Evolutionary conservation across 2,888 invertebrate genomes (phyloP).

Genomic region (Cylloceria caligata): DNA sequence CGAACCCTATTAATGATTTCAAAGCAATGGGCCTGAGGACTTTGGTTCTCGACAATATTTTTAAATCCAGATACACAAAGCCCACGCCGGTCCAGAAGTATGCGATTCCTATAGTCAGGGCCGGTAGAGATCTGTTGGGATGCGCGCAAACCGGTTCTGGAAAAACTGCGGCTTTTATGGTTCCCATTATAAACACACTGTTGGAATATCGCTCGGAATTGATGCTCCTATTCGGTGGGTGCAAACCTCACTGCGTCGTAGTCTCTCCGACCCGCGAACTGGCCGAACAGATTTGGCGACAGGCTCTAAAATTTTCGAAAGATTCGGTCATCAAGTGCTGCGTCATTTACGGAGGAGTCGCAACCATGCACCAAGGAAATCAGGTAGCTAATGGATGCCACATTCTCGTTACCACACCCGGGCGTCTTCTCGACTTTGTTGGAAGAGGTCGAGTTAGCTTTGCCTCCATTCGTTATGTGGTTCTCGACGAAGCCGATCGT

Average conservation of each 20-base stretch:
- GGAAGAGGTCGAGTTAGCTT: slow-evolving; percentile 86
- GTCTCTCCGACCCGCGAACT: slow-evolving; percentile 97
- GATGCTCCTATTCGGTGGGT: slow-evolving; percentile 86
- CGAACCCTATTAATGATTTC: slow-evolving; percentile 89
- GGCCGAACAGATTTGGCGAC: slow-evolving; percentile 93
- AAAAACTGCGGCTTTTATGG: slow-evolving; percentile 97
- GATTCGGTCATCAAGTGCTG: slow-evolving; percentile 90
- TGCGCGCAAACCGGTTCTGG: slow-evolving; percentile 99
- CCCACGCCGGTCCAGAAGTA: slow-evolving; percentile 98
- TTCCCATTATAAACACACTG: slow-evolving; percentile 93
- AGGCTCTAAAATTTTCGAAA: slow-evolving; percentile 93
- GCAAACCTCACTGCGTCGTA: slow-evolving; percentile 93
- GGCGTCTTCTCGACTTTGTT: slow-evolving; percentile 89
- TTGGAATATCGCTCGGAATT: slow-evolving; percentile 87
- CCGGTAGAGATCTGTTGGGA: slow-evolving; percentile 96
- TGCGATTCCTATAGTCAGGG: slow-evolving; percentile 93
- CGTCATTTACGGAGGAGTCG: slow-evolving; percentile 95
- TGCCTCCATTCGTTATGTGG: slow-evolving; percentile 87
- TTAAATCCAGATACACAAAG: slow-evolving; percentile 91
- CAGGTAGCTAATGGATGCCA: slow-evolving; percentile 87
- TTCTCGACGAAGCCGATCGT: slow-evolving; percentile 93
- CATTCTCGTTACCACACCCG: slow-evolving; percentile 91
- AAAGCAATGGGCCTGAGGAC: slow-evolving; percentile 89
- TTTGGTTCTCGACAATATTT: slow-evolving; percentile 91
- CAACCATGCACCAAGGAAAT: slow-evolving; percentile 89